These are phyloP conservation scores for Hyposmocoma kahamanoa DNA, from an alignment of 1,140 invertebrate species.

Conservation along the genomic window DNA sequence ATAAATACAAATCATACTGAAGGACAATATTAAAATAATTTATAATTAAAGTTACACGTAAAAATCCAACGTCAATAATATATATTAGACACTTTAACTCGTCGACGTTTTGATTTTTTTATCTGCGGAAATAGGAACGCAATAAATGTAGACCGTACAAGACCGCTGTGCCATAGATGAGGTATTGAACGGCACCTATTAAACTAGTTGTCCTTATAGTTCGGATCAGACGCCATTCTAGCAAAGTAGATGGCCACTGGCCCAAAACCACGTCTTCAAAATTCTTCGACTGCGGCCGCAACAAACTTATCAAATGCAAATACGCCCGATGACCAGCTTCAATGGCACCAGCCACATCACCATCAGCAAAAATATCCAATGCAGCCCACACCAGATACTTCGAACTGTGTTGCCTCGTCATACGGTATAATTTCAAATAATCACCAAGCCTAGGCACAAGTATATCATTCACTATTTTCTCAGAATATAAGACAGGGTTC, in stretches of 20 bases:
- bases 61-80: too few relatives aligned
- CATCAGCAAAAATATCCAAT: constrained; percentile 54
- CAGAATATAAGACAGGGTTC: constrained; percentile 38
- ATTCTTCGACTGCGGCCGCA: constrained; percentile 55
- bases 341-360: constrained; percentile 48
- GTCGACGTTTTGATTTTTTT: too few relatives aligned
- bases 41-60: too few relatives aligned
- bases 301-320: constrained; percentile 40
- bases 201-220: too few relatives aligned
- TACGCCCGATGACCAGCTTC: constrained; percentile 57
- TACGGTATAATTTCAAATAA: constrained; percentile 33
- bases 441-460: constrained; percentile 53
- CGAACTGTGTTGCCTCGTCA: constrained; percentile 22
- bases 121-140: too few relatives aligned
- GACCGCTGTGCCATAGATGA: too few relatives aligned
- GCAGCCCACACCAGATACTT: constrained; percentile 49
- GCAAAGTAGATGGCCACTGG: neutral
- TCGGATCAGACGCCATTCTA: too few relatives aligned
- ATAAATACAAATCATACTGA: too few relatives aligned
- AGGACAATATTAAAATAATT: too few relatives aligned
- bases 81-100: too few relatives aligned
- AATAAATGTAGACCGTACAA: too few relatives aligned
- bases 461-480: constrained; percentile 40
- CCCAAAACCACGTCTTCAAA: constrained; percentile 39
- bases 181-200: too few relatives aligned